Evolutionary conservation across 2,113 vertebrate genomes (phyloP), one percentile per base, ranked within the genome.

Genomic region (Electrona antarctica): DNA sequence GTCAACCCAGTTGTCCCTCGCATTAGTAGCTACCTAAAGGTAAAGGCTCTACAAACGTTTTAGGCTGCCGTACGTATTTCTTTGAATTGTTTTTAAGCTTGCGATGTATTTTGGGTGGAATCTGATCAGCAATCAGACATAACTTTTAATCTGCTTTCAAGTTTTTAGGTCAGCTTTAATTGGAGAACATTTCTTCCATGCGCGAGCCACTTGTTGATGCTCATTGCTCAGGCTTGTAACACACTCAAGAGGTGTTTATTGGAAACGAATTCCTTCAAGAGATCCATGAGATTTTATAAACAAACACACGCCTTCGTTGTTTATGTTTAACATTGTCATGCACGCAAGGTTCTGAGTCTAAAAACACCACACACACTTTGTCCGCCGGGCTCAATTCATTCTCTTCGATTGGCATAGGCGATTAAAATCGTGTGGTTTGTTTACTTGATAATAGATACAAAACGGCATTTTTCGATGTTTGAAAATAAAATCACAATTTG

Each of bases 161-260:
- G 21, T 2, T 41, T 41, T 41, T 41, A 2, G 33, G 33, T 21
- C 21, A 41, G 33, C 3, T 41, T 41, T 33, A 33, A 41, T 4
- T 41, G 33, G 3, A 21, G 3, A 41, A 41, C 33, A 41, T 41
- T 41, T 41, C 52, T 78, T 50, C 60, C 47, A n/a, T 29, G n/a
- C 49, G 51, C 49, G 73, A 58, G 74, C 56, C 48, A 41, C 60
- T 9, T 51, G 70, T 47, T 67, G 55, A 70, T 49, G 63, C 14
- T 65, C 21, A 21, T 21, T 21, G 21, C 21, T 21, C 56, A 51
- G 0, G 0, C 57, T 12, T 71, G 8, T 58, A 63, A 62, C 69
- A 48, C 41, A 21, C 47, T 65, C 7, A 66, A 10, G 48, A 6
- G 63, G 72, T 85, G 79, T 85, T 86, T 81, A 85, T 85, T 84